Evolutionary conservation across 1,140 invertebrate species (phyloP).

Genomic region (Dolichoris vasculosae): DNA sequence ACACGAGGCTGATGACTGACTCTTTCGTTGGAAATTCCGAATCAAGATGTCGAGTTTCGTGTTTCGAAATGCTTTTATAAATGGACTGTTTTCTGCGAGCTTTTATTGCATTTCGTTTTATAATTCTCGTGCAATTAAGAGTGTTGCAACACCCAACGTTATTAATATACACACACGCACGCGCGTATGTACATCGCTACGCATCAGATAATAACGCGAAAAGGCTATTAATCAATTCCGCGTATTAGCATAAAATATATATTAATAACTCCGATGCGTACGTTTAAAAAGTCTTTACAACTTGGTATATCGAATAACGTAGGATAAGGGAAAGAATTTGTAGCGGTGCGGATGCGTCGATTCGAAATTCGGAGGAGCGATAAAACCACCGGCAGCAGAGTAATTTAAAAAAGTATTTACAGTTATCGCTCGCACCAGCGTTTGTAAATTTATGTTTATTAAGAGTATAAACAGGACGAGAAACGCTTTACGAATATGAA

Average conservation of each 20-base stretch:
- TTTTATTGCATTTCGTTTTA: background rate
- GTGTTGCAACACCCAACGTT: background rate
- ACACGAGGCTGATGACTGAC: background rate
- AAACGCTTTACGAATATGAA: background rate
- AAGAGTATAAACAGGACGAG: background rate
- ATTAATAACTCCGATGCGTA: background rate
- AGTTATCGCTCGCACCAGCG: constrained; percentile 21
- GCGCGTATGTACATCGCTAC: background rate
- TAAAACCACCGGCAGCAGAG: background rate
- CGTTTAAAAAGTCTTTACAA: background rate
- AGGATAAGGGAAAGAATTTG: background rate
- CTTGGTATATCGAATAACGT: background rate
- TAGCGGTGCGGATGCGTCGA: background rate
- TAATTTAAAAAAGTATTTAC: constrained; percentile 4
- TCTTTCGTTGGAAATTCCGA: background rate
- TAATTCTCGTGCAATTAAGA: background rate
- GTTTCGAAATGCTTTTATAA: background rate
- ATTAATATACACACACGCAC: background rate
- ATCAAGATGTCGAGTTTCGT: background rate
- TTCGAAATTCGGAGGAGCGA: background rate
- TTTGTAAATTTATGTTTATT: constrained; percentile 40
- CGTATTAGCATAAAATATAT: background rate
- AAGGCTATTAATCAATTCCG: background rate
- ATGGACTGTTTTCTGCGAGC: background rate
- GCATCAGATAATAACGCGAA: background rate